Evolutionary conservation across 2,797 vertebrate genomes (phyloP).

Genomic region (Toxotes lorentzi): DNA sequence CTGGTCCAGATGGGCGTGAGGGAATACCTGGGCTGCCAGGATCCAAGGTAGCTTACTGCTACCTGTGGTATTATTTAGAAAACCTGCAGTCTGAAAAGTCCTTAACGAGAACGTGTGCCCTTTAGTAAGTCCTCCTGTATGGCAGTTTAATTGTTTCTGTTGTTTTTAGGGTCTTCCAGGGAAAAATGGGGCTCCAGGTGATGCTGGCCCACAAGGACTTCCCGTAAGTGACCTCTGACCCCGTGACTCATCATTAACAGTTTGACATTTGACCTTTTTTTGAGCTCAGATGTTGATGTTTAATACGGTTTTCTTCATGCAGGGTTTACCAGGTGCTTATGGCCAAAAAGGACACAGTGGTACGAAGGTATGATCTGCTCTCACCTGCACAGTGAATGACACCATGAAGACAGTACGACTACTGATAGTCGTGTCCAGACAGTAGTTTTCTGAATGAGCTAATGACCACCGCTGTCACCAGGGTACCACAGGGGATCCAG

Average conservation of each 20-base stretch:
- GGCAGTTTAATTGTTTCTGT: background rate
- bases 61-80: background rate
- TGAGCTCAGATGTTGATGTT: conserved; percentile 13
- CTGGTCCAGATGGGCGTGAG: conserved; percentile 91
- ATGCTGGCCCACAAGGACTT: conserved; percentile 90
- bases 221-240: conserved; percentile 87
- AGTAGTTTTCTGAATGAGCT: too few relatives aligned
- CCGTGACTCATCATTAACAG: background rate
- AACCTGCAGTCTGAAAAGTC: background rate
- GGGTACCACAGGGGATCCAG: conserved; percentile 89
- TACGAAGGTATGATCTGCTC: conserved; percentile 82
- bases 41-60: conserved; percentile 84
- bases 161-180: conserved; percentile 90
- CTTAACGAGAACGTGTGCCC: background rate
- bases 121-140: background rate
- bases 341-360: conserved; percentile 90
- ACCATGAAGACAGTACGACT: fast-evolving
- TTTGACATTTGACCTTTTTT: background rate
- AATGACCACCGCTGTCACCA: conserved; percentile 53
- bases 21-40: conserved; percentile 95
- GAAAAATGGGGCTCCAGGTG: conserved; percentile 92
- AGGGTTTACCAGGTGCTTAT: conserved; percentile 93
- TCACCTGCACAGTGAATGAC: background rate
- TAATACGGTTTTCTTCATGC: background rate
- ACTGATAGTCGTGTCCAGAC: background rate